Evolutionary conservation across 2,113 vertebrate species (phyloP).

Genomic region (Ctenomys sociabilis): DNA sequence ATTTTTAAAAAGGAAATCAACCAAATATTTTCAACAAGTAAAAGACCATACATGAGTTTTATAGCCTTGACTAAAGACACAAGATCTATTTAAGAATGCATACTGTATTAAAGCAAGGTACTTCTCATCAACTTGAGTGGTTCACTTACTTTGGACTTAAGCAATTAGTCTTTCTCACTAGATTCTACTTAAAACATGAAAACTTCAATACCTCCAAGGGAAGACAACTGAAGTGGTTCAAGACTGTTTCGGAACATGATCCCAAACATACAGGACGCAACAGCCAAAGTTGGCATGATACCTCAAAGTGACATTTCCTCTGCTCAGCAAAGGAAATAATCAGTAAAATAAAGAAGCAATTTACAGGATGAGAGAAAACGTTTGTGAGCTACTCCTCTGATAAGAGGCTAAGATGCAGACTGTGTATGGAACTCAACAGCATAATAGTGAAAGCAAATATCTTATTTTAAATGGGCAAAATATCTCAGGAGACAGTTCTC

Average conservation of each 20-base stretch:
- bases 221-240: not conserved
- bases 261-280: not conserved
- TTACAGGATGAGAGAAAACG: not conserved
- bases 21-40: not conserved
- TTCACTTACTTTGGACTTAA: not conserved
- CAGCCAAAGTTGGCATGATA: not conserved
- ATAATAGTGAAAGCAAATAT: not conserved
- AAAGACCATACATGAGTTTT: not conserved
- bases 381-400: not conserved
- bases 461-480: not conserved
- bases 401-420: not conserved
- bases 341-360: not conserved
- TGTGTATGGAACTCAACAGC: not conserved
- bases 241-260: not conserved
- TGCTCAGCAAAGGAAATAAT: not conserved
- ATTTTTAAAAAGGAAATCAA: conserved; percentile 16
- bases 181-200: not conserved
- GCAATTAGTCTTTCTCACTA: not conserved
- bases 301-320: not conserved
- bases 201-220: not conserved
- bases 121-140: not conserved
- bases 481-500: not conserved
- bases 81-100: not conserved
- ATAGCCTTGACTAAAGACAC: not conserved
- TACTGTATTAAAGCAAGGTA: not conserved